A percentile compares a stretch with the other conserved stretches of the same genome.
Conservation (phyloP, 2,797 vertebrate species). For the Lacerta viridis region DNA sequence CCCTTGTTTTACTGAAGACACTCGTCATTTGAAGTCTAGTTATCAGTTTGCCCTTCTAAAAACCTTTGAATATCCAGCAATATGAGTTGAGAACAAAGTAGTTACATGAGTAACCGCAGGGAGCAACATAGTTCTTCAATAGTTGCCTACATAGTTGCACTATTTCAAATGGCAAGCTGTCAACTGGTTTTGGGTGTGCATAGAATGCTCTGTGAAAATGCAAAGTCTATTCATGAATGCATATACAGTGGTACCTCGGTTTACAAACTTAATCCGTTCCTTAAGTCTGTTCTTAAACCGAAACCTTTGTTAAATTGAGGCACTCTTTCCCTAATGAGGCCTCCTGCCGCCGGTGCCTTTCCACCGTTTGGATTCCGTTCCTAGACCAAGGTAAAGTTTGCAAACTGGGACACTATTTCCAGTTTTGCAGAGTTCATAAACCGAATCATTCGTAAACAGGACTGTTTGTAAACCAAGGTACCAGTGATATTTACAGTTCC, state of each 20-base stretch:
- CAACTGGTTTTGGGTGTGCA: background rate
- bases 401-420: too few species aligned
- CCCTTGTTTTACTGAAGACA: background rate
- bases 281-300: too few species aligned
- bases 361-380: too few species aligned
- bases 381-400: too few species aligned
- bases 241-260: background rate
- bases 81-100: background rate
- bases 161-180: background rate
- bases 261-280: too few species aligned
- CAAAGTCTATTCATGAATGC: background rate
- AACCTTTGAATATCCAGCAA: background rate
- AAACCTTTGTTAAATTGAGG: too few species aligned
- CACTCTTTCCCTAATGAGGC: too few species aligned
- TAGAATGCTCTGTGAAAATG: background rate
- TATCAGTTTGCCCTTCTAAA: background rate
- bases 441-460: too few species aligned
- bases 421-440: too few species aligned
- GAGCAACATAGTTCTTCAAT: background rate
- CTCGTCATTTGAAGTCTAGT: conserved; percentile 6
- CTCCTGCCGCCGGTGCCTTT: too few species aligned
- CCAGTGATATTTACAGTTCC: background rate
- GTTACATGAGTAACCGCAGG: background rate
- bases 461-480: background rate
- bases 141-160: background rate